Percentiles rank a stretch among this genome's conserved stretches.
Conservation (phyloP, 2,113 vertebrate genomes). For the Electrona antarctica region DNA sequence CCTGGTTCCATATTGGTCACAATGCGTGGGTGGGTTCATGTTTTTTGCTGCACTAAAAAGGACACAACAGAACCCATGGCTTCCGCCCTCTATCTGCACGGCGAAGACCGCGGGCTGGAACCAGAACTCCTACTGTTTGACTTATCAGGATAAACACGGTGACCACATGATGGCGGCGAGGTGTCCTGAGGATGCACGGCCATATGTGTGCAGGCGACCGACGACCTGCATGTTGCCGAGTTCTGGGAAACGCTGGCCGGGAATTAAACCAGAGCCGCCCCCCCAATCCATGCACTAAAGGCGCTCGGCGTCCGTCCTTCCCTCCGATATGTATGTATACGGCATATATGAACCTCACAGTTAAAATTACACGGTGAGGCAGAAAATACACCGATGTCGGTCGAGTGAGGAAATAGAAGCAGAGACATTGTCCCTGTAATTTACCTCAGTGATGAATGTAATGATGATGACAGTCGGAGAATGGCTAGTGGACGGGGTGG, state of each 20-base stretch:
- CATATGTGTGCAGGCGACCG: too few species aligned
- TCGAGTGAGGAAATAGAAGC: constrained; percentile 57
- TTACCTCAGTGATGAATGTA: constrained; percentile 53
- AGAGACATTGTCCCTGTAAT: constrained; percentile 65
- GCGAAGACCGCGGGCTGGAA: constrained; percentile 46
- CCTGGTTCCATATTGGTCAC: constrained; percentile 58
- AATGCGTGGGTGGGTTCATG: constrained; percentile 48
- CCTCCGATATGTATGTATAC: constrained; percentile 25
- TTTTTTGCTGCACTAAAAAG: constrained; percentile 36
- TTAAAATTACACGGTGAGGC: constrained; percentile 65
- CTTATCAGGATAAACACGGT: constrained; percentile 60
- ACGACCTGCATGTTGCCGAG: constrained; percentile 38
- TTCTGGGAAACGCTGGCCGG: constrained; percentile 52
- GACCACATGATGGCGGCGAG: constrained; percentile 5
- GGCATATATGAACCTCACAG: constrained; percentile 45
- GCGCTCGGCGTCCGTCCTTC: constrained; percentile 20
- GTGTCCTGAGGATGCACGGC: constrained; percentile 15
- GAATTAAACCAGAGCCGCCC: constrained; percentile 50
- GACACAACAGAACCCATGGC: constrained; percentile 43
- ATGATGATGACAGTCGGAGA: constrained; percentile 38
- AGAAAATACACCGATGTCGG: constrained; percentile 58
- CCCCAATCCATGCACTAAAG: constrained; percentile 24
- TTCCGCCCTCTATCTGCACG: constrained; percentile 43
- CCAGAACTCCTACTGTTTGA: constrained; percentile 61
- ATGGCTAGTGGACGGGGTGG: constrained; percentile 19